These are phyloP conservation scores for Aphodius sticticus DNA, from an alignment of 2,888 invertebrate species.

Conservation along the genomic window DNA sequence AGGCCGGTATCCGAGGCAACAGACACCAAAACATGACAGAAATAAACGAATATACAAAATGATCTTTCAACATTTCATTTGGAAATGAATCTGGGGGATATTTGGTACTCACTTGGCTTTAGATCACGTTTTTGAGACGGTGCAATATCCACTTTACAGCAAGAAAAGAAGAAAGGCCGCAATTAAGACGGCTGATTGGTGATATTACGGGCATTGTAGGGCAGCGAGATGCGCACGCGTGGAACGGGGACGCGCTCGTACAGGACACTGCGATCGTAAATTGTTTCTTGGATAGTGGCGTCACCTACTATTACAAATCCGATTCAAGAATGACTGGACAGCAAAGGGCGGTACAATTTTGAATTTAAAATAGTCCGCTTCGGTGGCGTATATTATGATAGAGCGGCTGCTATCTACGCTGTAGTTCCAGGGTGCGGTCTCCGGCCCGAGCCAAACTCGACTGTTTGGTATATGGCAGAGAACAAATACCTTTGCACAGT, in stretches of 20 bases:
- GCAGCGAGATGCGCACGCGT: slow-evolving; percentile 35
- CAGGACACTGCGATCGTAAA: slow-evolving; percentile 33
- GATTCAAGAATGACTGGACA: not conserved
- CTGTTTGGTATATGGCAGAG: too few relatives aligned
- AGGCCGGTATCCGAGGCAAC: slow-evolving; percentile 15
- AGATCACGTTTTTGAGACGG: slow-evolving; percentile 39
- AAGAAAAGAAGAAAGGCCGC: slow-evolving; percentile 36
- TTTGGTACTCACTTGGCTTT: slow-evolving; percentile 40
- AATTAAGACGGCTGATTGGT: slow-evolving; percentile 35
- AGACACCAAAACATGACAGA: not conserved
- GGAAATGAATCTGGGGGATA: not conserved
- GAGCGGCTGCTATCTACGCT: too few relatives aligned
- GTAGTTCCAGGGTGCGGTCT: too few relatives aligned
- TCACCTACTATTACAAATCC: slow-evolving; percentile 25
- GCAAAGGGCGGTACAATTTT: not conserved
- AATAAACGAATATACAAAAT: slow-evolving; percentile 9
- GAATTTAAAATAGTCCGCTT: not conserved
- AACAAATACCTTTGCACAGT: too few relatives aligned
- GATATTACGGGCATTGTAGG: slow-evolving; percentile 37
- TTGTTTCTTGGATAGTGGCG: slow-evolving; percentile 33
- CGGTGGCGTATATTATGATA: not conserved
- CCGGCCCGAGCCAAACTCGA: too few relatives aligned
- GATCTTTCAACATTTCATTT: not conserved
- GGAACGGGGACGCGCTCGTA: slow-evolving; percentile 21
- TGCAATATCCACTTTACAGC: slow-evolving; percentile 41